Percentiles rank a stretch among this genome's conserved stretches.
phyloP scores from a whole-genome alignment of 1,140 invertebrate species.

The Oedothorax gibbosus region DNA sequence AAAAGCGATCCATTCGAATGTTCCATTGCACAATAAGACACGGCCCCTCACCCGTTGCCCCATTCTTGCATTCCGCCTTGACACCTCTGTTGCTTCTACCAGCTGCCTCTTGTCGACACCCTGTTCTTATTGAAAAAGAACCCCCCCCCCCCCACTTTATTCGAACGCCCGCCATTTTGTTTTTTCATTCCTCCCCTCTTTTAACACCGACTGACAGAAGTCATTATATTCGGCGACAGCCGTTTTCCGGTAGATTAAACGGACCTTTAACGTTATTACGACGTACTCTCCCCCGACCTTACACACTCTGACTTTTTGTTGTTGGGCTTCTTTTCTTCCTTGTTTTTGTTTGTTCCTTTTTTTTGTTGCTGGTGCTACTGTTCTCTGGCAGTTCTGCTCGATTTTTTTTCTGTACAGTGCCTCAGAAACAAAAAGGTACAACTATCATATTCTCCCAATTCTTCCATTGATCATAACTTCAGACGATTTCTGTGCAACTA shows the following conservation, averaged over 20 bases:
- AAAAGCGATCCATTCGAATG: constrained; percentile 17
- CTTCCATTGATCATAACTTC: no score
- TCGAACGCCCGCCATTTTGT: constrained; percentile 8
- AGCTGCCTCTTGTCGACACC: constrained; percentile 25
- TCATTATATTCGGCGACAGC: constrained; percentile 51
- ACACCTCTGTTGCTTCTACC: constrained; percentile 32
- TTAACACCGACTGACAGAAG: constrained; percentile 52
- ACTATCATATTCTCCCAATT: no score
- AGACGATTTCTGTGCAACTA: no score
- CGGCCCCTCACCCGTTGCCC: background rate
- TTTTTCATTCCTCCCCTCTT: constrained; percentile 14
- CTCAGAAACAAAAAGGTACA: no score
- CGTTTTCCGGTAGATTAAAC: constrained; percentile 59
- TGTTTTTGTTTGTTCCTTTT: no score
- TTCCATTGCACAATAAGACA: constrained; percentile 26
- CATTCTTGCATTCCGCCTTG: background rate
- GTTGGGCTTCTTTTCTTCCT: no score
- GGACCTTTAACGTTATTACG: constrained; percentile 56
- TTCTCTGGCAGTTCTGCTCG: no score
- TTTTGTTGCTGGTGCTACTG: no score
- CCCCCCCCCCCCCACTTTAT: constrained; percentile 20
- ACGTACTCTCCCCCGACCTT: background rate
- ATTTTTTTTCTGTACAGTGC: no score
- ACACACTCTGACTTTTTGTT: no score
- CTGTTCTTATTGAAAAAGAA: constrained; percentile 43